Percentiles rank a stretch among this genome's conserved stretches.
Conservation (phyloP, 2,113 vertebrate species). For the Urocolius indicus region DNA sequence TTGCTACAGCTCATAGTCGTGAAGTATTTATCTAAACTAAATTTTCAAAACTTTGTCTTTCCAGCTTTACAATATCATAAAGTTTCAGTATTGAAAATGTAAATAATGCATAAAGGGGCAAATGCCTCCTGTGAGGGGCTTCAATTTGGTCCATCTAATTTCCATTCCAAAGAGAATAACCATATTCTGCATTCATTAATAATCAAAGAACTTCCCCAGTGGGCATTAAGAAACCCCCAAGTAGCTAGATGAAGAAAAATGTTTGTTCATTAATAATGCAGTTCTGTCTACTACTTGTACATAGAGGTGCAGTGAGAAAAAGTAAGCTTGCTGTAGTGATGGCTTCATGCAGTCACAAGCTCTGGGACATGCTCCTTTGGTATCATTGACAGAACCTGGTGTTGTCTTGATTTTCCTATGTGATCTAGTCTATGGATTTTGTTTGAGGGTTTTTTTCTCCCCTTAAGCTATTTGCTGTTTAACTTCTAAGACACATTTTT, state of each 20-base stretch:
- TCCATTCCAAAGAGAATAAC: conserved; percentile 36
- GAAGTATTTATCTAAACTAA: conserved; percentile 60
- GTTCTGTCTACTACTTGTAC: background rate
- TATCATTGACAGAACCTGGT: background rate
- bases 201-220: conserved; percentile 15
- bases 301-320: conserved; percentile 27
- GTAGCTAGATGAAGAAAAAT: conserved; percentile 12
- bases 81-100: conserved; percentile 44
- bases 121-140: background rate
- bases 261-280: conserved; percentile 6
- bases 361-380: background rate
- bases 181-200: conserved; percentile 35
- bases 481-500: background rate
- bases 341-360: background rate
- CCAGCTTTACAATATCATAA: conserved; percentile 17
- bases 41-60: conserved; percentile 13
- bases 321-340: background rate
- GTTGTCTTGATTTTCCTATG: conserved; percentile 3
- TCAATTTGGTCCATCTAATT: conserved; percentile 59
- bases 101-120: conserved; percentile 20
- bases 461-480: background rate
- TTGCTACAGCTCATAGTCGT: conserved; percentile 78
- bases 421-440: background rate
- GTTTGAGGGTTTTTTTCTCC: background rate
- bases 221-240: conserved; percentile 30